Base-by-base conservation (phyloP, 2,797 vertebrate species). In the Nyctibius grandis region DNA sequence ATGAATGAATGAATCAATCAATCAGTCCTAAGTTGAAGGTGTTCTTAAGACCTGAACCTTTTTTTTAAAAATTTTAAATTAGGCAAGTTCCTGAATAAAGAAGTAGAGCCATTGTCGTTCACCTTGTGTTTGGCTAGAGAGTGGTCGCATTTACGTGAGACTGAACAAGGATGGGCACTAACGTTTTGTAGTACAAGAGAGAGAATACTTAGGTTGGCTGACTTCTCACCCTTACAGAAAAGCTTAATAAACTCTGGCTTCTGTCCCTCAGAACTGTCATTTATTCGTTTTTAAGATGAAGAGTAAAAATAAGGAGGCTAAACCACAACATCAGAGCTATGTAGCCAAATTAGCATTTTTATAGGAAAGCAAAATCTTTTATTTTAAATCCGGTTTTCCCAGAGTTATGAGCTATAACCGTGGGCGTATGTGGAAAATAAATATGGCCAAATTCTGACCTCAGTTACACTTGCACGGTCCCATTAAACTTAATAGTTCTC, bases 81-180 rank as follows among this genome's bases (percentile, higher is more conserved):
- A 31, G 13, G 6, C 9, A 81, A 60, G 5, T 64, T 88, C 7
- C 13, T 1, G 9, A 47, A 60, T 60, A 82, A 80, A 74, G 14
- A 80, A 38, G 74, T 44, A n/a, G 7, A 51, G 3, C 11, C 36
- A 50, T 47, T 57, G 9, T 9, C 9, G 80, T 68, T 79, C 10
- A 28, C 12, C 11, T 85, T 74, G 8, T 3, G 34, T 79, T 83
- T 88, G 26, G 8, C 44, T 59, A 47, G 19, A 38, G 12, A 33
- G 8, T 57, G 18, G 7, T 18, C 4, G 2, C 8, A 31, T 44
- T 79, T 72, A 54, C 9, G 7, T 0, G 2, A 36, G 20, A 31
- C 19, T 51, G 18, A 56, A 12, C 15, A 76, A 53, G 19, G 21
- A 40, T 31, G 15, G 9, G 2, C 31, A 33, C 6, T 57, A 40